phyloP scores from a whole-genome alignment of 2,888 invertebrate genomes.

The Limnephilus marmoratus region DNA sequence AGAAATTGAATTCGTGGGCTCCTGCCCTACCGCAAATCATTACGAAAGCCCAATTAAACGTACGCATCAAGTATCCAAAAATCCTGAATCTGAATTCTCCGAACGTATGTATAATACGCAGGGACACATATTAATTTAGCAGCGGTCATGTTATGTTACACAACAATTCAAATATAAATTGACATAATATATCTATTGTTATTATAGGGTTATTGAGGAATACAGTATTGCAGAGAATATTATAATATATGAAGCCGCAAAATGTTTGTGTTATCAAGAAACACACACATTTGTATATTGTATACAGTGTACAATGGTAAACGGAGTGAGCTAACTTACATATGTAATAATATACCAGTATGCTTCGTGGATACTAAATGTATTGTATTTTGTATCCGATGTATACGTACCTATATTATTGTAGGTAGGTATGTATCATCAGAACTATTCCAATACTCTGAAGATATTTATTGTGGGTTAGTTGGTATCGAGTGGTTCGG shows the following conservation, averaged over 20 bases:
- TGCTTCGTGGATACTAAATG: background rate
- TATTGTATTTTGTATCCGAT: background rate
- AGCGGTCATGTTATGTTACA: background rate
- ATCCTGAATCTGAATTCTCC: background rate
- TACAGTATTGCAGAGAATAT: background rate
- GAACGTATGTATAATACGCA: background rate
- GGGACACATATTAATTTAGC: background rate
- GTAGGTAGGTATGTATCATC: slow-evolving; percentile 17
- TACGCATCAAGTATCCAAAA: background rate
- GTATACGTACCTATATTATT: background rate
- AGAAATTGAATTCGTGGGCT: background rate
- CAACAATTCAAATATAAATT: background rate
- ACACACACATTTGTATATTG: background rate
- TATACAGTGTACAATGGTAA: background rate
- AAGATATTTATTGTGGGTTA: slow-evolving; percentile 44
- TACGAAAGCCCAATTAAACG: background rate
- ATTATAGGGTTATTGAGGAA: background rate
- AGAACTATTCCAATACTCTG: slow-evolving; percentile 44
- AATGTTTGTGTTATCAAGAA: background rate
- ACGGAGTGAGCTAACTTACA: background rate
- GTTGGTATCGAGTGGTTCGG: slow-evolving; percentile 25
- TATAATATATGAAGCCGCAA: background rate
- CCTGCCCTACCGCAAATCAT: background rate
- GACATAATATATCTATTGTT: background rate
- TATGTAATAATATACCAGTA: background rate